Evolutionary conservation across 2,888 invertebrate genomes (phyloP), one percentile per base, ranked within the genome.

Genomic region (Argyresthia albistria): DNA sequence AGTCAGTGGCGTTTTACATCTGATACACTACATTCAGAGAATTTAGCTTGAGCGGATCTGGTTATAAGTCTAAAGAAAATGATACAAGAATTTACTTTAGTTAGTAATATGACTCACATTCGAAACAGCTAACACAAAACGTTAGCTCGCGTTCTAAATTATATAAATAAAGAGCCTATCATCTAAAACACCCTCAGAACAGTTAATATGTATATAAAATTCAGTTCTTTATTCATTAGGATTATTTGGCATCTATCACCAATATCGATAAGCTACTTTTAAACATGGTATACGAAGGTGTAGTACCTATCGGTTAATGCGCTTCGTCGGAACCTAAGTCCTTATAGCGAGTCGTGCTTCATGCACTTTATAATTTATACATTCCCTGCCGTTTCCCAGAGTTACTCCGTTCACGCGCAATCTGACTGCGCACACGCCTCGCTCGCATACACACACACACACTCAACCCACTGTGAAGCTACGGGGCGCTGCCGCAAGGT

Each of bases 191-290:
- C 84, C 83, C 84, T 83, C 84, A 86, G 87, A 84, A 86, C 84
- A 78, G 73, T 82, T 81, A 83, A 80, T 82, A 80, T 79, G 77
- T 80, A 82, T 87, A 83, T 80, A 86, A 80, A 87, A 84, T 86
- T 87, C 87, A 87, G 86, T 86, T 87, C 86, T 87, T 86, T 86
- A 86, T 25, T 25, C 25, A 25, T 80, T 82, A 86, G 81, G 82
- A 81, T 87, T 84, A 84, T 87, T 86, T 84, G 86, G 86, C 87
- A 83, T 87, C 76, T 83, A 83, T 84, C 80, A 84, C 86, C 87
- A 83, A 78, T 75, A 80, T 76, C 69, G 73, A 74, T 76, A 80
- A 60, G 72, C 80, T 86, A 84, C 80, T 65, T 65, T 72, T 80
- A 76, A 80, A 80, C 76, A 78, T 79, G 81, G 83, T 86, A 80